A percentile compares a stretch with the other conserved stretches of the same genome.
Conservation (phyloP, 2,888 invertebrate species). For the Eurois occulta region DNA sequence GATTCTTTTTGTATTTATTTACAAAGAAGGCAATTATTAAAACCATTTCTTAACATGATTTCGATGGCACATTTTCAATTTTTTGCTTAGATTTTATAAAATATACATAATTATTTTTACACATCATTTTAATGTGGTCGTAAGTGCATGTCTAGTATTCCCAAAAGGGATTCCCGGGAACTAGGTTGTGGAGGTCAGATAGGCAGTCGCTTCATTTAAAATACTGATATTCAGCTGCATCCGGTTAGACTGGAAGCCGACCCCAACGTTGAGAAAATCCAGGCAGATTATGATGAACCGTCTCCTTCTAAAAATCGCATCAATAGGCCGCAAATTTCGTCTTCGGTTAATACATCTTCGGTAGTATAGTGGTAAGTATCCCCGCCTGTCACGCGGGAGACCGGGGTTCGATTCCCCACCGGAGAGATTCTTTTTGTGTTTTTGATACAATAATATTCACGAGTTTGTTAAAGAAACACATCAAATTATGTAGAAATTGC, state of each 20-base stretch:
- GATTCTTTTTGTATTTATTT: slow-evolving; percentile 39
- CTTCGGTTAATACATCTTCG: not conserved
- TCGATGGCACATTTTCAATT: not conserved
- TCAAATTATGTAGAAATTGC: not conserved
- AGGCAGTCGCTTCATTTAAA: too few species aligned
- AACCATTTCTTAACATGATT: not conserved
- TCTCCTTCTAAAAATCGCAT: not conserved
- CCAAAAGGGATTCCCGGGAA: not conserved
- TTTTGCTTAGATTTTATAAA: not conserved
- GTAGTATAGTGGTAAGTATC: slow-evolving; percentile 90
- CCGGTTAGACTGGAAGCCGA: not conserved
- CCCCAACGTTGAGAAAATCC: not conserved
- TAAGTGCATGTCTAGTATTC: not conserved
- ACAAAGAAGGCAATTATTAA: not conserved
- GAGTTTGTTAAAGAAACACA: not conserved
- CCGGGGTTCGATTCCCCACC: slow-evolving; percentile 73
- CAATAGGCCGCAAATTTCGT: not conserved
- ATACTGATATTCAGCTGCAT: not conserved
- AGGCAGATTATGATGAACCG: not conserved
- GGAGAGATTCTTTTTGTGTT: slow-evolving; percentile 64
- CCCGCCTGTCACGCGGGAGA: slow-evolving; percentile 91
- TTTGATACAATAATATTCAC: not conserved
- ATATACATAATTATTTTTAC: not conserved
- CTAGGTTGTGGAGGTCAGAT: too few species aligned
- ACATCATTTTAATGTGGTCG: not conserved